Percentiles rank a stretch among this genome's conserved stretches.
These are phyloP conservation scores for Vulpes ferrilata DNA, from an alignment of 2,113 vertebrate species.

Conservation along the genomic window DNA sequence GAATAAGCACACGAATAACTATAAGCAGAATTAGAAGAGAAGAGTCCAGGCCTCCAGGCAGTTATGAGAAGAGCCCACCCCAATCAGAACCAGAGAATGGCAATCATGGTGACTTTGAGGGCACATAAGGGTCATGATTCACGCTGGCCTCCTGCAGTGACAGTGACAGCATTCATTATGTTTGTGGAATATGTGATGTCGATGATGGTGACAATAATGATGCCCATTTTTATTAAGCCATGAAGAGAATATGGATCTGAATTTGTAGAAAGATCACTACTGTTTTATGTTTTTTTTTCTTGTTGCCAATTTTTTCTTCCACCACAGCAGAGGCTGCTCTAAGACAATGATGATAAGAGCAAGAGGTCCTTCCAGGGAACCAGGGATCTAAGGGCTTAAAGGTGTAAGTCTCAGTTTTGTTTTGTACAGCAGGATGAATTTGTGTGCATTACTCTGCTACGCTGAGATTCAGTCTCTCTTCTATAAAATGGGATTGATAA, in stretches of 20 bases:
- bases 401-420: not conserved
- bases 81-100: not conserved
- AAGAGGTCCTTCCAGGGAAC: not conserved
- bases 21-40: not conserved
- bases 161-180: not conserved
- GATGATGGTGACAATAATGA: not conserved
- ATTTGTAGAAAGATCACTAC: not conserved
- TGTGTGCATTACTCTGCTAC: not conserved
- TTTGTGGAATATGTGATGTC: not conserved
- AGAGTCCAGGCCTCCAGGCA: not conserved
- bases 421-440: not conserved
- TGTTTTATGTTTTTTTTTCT: not conserved
- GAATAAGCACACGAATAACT: not conserved
- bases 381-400: not conserved
- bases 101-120: not conserved
- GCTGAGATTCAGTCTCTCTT: not conserved
- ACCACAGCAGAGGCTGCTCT: not conserved
- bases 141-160: not conserved
- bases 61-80: not conserved
- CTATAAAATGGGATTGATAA: not conserved
- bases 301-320: not conserved
- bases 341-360: no score
- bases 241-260: not conserved
- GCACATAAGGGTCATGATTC: not conserved
- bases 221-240: not conserved